Percentiles rank a stretch among this genome's conserved stretches.
phyloP scores from a whole-genome alignment of 2,888 invertebrate genomes.

The Eupithecia centaureata region DNA sequence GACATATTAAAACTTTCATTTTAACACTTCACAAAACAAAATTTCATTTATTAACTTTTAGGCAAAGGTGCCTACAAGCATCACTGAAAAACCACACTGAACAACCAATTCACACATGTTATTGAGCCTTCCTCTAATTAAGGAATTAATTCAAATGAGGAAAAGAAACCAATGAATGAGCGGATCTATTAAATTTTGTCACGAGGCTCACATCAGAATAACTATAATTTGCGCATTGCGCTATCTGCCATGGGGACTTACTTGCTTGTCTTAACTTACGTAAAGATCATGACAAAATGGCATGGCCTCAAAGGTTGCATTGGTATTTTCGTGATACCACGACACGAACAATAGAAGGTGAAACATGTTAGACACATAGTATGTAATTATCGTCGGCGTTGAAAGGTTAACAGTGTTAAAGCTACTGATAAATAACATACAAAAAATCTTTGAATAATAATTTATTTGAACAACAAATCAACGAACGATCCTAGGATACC shows the following conservation, averaged over 20 bases:
- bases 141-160: conserved; percentile 68
- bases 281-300: conserved; percentile 50
- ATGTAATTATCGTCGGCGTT: conserved; percentile 12
- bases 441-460: conserved; percentile 38
- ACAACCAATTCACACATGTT: conserved; percentile 54
- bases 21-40: conserved; percentile 26
- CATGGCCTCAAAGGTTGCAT: conserved; percentile 52
- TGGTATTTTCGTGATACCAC: conserved; percentile 51
- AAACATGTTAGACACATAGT: conserved; percentile 30
- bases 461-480: conserved; percentile 72
- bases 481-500: conserved; percentile 71
- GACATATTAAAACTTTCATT: conserved; percentile 48
- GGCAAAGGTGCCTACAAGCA: conserved; percentile 60
- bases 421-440: conserved; percentile 10
- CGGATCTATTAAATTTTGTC: conserved; percentile 60
- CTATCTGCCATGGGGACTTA: conserved; percentile 34
- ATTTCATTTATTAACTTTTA: conserved; percentile 24
- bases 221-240: conserved; percentile 36
- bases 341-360: conserved; percentile 48
- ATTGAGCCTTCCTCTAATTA: conserved; percentile 64
- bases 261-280: conserved; percentile 36
- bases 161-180: conserved; percentile 51
- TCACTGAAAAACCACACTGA: conserved; percentile 59
- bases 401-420: conserved; percentile 22
- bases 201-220: conserved; percentile 65